Base-by-base conservation (phyloP, 1,140 invertebrate species). In the Chionoecetes opilio region DNA sequence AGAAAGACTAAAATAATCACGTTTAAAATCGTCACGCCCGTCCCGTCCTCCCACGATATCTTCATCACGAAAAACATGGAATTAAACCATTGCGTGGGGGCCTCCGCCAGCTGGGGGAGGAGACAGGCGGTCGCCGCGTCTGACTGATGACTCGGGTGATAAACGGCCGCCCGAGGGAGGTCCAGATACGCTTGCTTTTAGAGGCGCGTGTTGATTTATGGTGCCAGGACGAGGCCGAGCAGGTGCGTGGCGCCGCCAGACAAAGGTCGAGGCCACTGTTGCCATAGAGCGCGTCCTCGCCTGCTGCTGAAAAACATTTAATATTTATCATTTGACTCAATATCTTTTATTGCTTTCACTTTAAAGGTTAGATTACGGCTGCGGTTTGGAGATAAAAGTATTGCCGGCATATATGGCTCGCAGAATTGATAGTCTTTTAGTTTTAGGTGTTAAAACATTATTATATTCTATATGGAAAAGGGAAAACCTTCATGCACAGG, bases 141-240 rank as follows among this genome's bases (percentile, higher is more conserved):
- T 75, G 63, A 75, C 63, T 75, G 63, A 75, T 75, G 63, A 75
- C 63, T 75, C 63, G 63, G 63, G n/a, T 75, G 63, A 75, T 75
- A 75, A 75, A 75, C 63, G 63, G 63, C 63, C n/a, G 63, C 63
- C 63, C 63, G n/a, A 75, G 63, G 63, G 21, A n/a, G 21, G 63
- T n/a, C n/a, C 63, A 75, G 63, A 75, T 75, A 75, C 21, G 63
- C 63, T 75, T 75, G 63, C n/a, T 75, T 75, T 75, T 75, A 75
- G 63, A 11, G 63, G 63, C 63, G 63, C 63, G 6, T 75, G 21
- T 75, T 75, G 63, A 75, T 75, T 75, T 75, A 75, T 75, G 63
- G 63, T 21, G 21, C 63, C 63, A n/a, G n/a, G 63, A n/a, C 21
- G 63, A 75, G 63, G 63, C 21, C 21, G 2, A 5, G 63, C 63